Evolutionary conservation across 2,797 vertebrate species (phyloP).

Genomic region (Scleropages formosus): DNA sequence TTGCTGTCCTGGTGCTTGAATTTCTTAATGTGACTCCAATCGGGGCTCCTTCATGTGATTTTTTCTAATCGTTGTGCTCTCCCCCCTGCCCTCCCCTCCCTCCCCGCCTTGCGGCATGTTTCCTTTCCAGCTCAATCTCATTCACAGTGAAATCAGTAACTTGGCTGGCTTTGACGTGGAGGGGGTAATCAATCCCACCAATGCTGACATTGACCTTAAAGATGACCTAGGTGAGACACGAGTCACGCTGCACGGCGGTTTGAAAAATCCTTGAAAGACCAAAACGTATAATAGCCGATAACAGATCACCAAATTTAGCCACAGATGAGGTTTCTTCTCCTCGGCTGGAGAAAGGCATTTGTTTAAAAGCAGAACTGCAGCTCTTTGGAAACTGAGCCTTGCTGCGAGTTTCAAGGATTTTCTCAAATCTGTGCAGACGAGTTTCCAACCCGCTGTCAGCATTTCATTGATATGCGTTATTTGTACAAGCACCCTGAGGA

Average conservation of each 20-base stretch:
- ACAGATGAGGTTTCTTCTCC: background rate
- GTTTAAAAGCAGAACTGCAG: background rate
- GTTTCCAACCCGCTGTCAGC: constrained; percentile 38
- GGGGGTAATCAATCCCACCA: constrained; percentile 99
- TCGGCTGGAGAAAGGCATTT: background rate
- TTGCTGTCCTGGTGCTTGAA: background rate
- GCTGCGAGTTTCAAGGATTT: constrained; percentile 58
- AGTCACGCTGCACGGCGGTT: constrained; percentile 21
- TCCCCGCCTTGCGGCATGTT: constrained; percentile 73
- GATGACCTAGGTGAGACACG: constrained; percentile 92
- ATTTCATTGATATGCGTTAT: constrained; percentile 36
- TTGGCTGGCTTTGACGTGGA: constrained; percentile 99
- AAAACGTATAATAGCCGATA: background rate
- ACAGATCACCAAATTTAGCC: background rate
- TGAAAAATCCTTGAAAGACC: constrained; percentile 50
- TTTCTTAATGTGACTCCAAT: constrained; percentile 10
- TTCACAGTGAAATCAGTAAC: constrained; percentile 99
- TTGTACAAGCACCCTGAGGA: constrained; percentile 2
- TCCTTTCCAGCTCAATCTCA: constrained; percentile 96
- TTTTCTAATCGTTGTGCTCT: constrained; percentile 84
- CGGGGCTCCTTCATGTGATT: constrained; percentile 37
- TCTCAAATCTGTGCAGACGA: constrained; percentile 45
- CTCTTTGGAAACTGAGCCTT: background rate
- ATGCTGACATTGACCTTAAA: constrained; percentile 99
- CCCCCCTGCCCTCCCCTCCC: constrained; percentile 58